Evolutionary conservation across 2,797 vertebrate species (phyloP).

Genomic region (Euthynnus affinis): DNA sequence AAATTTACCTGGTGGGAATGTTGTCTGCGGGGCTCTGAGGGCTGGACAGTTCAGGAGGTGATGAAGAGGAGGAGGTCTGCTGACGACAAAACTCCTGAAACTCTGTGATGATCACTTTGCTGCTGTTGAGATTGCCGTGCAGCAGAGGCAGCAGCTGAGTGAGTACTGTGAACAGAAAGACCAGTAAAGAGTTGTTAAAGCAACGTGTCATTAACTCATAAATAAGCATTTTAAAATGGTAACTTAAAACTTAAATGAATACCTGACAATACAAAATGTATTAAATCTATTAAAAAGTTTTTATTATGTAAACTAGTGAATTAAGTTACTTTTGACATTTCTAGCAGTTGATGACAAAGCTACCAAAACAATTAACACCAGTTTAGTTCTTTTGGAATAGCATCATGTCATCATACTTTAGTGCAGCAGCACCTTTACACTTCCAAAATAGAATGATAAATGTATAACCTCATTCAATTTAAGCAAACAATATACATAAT

Average conservation of each 20-base stretch:
- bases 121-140: constrained; percentile 94
- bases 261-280: too few species aligned
- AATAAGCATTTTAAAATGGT: not conserved
- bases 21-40: constrained; percentile 76
- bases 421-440: not conserved
- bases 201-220: not conserved
- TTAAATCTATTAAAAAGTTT: not conserved
- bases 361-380: not conserved
- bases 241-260: too few species aligned
- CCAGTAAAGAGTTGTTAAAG: not conserved
- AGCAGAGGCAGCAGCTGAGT: constrained; percentile 91
- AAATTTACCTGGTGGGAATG: constrained; percentile 90
- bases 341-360: not conserved
- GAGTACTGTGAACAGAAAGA: constrained; percentile 84
- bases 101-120: constrained; percentile 94
- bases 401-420: not conserved
- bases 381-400: not conserved
- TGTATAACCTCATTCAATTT: too few species aligned
- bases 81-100: constrained; percentile 94
- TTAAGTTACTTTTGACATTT: not conserved
- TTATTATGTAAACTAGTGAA: too few species aligned
- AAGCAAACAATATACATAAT: too few species aligned
- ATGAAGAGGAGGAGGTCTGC: constrained; percentile 52
- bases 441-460: not conserved
- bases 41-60: constrained; percentile 72